Base-by-base conservation (phyloP, 2,113 vertebrate genomes). In the Taxidea taxus region DNA sequence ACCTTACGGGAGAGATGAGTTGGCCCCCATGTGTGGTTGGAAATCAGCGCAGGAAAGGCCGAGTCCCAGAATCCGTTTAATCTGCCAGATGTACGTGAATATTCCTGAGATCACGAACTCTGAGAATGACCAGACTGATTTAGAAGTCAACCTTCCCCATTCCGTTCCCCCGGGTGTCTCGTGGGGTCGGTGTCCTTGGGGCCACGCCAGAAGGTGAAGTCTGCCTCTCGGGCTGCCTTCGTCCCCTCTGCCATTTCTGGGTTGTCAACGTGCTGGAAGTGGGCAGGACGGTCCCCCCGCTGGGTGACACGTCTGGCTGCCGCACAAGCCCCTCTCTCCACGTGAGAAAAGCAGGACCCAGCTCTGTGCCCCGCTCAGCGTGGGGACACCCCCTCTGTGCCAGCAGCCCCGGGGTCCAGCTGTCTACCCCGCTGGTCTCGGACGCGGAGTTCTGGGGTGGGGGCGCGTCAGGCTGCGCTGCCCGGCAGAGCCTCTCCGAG, bases 21-120 rank as follows among this genome's bases (percentile, higher is more conserved):
- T 2, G 25, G 58, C 42, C 31, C 60, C 44, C 1, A 15, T 2
- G 7, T 62, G 72, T 64, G 78, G 92, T 78, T 15, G 11, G 37
- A 49, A 29, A 39, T 3, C 25, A 1, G 42, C 0, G 5, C 11
- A 1, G 6, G 0, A 13, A 31, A 44, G 16, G 27, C 27, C 4
- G 56, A 0, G 44, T 21, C 88, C 85, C 75, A 2, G 34, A 0
- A 2, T 47, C 27, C 4, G 47, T 27, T 31, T n/a, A 9, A 51
- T 12, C 68, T 66, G 54, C 77, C 8, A 23, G 58, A 25, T 9
- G 3, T 7, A 12, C 1, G 2, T 3, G 0, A 1, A 1, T 3
- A 3, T 0, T 7, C 20, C 37, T 4, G 42, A 94, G 60, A 54
- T 9, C 37, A 0, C 1, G 10, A 66, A 20, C 74, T 44, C 72